These are phyloP conservation scores for Pangasius krempfi DNA, from an alignment of 2,797 vertebrate genomes.

Conservation along the genomic window DNA sequence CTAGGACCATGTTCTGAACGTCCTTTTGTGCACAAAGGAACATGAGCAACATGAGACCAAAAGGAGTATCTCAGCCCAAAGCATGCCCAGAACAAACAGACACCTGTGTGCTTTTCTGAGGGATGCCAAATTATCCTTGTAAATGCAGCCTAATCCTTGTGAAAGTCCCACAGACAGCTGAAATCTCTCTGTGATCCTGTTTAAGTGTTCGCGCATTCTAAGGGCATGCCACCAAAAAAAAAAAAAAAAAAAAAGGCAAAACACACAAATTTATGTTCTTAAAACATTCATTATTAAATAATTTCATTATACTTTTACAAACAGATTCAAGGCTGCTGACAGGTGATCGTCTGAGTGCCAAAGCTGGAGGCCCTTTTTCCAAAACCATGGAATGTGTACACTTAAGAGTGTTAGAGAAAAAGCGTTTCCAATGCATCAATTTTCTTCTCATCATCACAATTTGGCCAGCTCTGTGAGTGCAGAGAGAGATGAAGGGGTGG, in stretches of 20 bases:
- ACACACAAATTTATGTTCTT: neutral
- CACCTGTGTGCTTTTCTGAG: neutral
- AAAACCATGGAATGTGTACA: constrained; percentile 24
- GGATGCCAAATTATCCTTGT: neutral
- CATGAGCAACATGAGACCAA: neutral
- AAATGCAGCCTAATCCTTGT: neutral
- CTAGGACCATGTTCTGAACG: too few relatives aligned
- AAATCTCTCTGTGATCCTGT: neutral
- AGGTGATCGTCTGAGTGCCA: constrained; percentile 16
- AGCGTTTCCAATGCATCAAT: constrained; percentile 53
- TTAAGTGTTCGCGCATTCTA: neutral
- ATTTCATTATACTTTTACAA: neutral
- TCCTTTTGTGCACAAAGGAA: neutral
- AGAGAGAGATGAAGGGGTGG: constrained; percentile 20
- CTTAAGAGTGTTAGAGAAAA: constrained; percentile 49
- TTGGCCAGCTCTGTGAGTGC: constrained; percentile 58
- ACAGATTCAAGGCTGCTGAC: neutral
- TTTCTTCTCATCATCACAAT: constrained; percentile 63
- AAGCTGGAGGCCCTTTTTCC: constrained; percentile 37
- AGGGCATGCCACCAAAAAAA: neutral
- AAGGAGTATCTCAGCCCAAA: neutral
- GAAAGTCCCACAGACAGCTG: neutral
- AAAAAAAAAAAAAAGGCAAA: too few relatives aligned
- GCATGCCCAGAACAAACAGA: neutral
- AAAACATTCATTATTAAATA: neutral